A percentile compares a stretch with the other conserved stretches of the same genome.
Conservation (phyloP, 2,797 vertebrate genomes). For the Capromys pilorides region DNA sequence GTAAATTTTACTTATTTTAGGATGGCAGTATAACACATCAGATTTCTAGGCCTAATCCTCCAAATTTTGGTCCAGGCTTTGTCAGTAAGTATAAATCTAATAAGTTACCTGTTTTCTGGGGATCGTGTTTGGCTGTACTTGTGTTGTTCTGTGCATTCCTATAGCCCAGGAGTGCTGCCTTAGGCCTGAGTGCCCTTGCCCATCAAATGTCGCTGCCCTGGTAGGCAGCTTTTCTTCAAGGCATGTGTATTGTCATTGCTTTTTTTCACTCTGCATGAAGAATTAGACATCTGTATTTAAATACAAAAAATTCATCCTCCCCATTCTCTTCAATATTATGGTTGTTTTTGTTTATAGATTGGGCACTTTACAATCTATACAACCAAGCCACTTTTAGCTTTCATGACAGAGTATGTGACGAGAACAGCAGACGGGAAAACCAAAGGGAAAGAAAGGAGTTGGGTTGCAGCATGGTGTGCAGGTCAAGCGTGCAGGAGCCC, state of each 20-base stretch:
- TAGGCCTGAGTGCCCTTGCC: constrained; percentile 47
- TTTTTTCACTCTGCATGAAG: constrained; percentile 68
- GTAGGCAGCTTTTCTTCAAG: constrained; percentile 48
- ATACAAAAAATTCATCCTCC: constrained; percentile 48
- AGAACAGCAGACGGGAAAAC: constrained; percentile 48
- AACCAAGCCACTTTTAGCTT: constrained; percentile 42
- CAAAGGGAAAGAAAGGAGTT: constrained; percentile 36
- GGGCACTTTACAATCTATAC: constrained; percentile 52
- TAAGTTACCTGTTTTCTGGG: constrained; percentile 69
- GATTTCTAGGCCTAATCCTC: constrained; percentile 95
- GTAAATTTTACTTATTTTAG: constrained; percentile 86
- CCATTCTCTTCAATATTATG: constrained; percentile 56
- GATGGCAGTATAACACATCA: constrained; percentile 94
- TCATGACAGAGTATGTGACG: constrained; percentile 47
- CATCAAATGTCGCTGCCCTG: background rate
- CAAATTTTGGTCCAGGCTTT: constrained; percentile 97
- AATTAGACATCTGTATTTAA: constrained; percentile 62
- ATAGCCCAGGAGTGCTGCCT: constrained; percentile 52
- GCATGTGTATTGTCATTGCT: constrained; percentile 68
- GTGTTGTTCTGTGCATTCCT: constrained; percentile 56
- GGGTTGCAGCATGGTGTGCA: constrained; percentile 70
- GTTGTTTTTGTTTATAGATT: constrained; percentile 37
- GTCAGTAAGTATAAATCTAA: constrained; percentile 93
- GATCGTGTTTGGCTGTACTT: constrained; percentile 51
- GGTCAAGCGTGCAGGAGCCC: constrained; percentile 42